These are phyloP conservation scores for Isaurus tuberculatus DNA, from an alignment of 92 coral and sea anemone species.

Conservation along the genomic window DNA sequence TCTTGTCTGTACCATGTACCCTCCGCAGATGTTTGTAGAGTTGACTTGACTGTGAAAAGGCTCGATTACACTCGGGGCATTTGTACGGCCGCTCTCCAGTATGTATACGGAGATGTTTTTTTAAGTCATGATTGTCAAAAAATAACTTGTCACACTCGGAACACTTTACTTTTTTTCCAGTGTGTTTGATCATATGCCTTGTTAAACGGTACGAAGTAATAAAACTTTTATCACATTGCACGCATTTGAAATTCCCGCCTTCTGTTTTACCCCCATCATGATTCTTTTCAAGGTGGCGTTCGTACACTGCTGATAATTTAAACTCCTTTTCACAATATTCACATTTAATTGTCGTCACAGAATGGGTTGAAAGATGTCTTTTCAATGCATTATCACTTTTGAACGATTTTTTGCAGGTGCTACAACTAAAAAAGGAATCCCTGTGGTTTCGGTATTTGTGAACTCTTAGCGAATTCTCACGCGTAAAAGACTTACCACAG, in stretches of 20 bases:
- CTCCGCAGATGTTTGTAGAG: constrained; percentile 27
- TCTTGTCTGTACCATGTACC: constrained; percentile 1
- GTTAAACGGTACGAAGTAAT: constrained; percentile 12
- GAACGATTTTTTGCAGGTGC: neutral
- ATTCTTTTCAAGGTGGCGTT: constrained; percentile 7
- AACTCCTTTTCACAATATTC: constrained; percentile 19
- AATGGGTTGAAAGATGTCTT: constrained; percentile 18
- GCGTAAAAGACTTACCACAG: constrained; percentile 22
- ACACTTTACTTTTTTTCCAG: constrained; percentile 18
- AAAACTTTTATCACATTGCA: constrained; percentile 14
- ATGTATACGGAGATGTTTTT: constrained; percentile 38
- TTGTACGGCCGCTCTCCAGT: constrained; percentile 43
- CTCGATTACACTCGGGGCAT: constrained; percentile 15
- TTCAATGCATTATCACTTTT: neutral
- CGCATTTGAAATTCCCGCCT: constrained; percentile 5
- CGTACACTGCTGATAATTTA: constrained; percentile 19
- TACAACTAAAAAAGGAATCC: neutral
- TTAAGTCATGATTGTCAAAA: constrained; percentile 25
- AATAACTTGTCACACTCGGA: constrained; percentile 16
- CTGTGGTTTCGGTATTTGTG: constrained; percentile 11
- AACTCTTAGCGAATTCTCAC: neutral
- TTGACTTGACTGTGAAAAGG: constrained; percentile 43
- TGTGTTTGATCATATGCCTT: constrained; percentile 7
- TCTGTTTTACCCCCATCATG: neutral
- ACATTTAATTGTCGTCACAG: constrained; percentile 16